phyloP scores from a whole-genome alignment of 2,113 vertebrate species.

The Cebidichthys violaceus region DNA sequence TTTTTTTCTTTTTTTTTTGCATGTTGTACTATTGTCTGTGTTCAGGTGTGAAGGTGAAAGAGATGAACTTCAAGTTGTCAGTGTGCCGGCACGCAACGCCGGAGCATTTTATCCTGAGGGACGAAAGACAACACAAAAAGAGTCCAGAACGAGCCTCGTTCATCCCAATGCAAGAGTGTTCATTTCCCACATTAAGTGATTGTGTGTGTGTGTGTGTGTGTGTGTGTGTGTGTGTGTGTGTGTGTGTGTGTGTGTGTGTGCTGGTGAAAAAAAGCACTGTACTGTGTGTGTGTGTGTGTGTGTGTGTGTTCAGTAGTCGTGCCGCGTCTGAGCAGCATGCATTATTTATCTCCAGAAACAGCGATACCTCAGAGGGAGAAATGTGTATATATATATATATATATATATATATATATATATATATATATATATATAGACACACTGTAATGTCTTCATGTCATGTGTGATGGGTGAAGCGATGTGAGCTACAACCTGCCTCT shows the following conservation, averaged over 20 bases:
- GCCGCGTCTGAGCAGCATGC: constrained; percentile 55
- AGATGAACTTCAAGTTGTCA: constrained; percentile 52
- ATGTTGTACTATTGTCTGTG: too few species aligned
- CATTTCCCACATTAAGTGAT: constrained; percentile 26
- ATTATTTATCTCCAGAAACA: constrained; percentile 76
- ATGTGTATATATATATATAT: neutral
- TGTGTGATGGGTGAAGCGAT: neutral
- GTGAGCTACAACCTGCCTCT: constrained; percentile 29
- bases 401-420: neutral
- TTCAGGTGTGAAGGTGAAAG: constrained; percentile 11
- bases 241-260: constrained; percentile 24
- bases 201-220: constrained; percentile 28
- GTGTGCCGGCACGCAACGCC: constrained; percentile 50
- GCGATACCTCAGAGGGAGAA: constrained; percentile 46
- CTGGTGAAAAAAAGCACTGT: neutral
- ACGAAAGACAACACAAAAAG: too few species aligned
- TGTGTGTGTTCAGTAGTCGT: constrained; percentile 60
- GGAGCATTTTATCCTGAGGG: neutral
- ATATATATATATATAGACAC: constrained; percentile 2
- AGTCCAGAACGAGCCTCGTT: too few species aligned
- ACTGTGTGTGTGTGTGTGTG: constrained; percentile 28
- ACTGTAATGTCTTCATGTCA: constrained; percentile 4
- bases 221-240: constrained; percentile 38
- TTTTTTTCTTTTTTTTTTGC: too few species aligned
- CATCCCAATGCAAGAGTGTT: neutral